Evolutionary conservation across 2,797 vertebrate genomes (phyloP).

Genomic region (Aselliscus stoliczkanus): DNA sequence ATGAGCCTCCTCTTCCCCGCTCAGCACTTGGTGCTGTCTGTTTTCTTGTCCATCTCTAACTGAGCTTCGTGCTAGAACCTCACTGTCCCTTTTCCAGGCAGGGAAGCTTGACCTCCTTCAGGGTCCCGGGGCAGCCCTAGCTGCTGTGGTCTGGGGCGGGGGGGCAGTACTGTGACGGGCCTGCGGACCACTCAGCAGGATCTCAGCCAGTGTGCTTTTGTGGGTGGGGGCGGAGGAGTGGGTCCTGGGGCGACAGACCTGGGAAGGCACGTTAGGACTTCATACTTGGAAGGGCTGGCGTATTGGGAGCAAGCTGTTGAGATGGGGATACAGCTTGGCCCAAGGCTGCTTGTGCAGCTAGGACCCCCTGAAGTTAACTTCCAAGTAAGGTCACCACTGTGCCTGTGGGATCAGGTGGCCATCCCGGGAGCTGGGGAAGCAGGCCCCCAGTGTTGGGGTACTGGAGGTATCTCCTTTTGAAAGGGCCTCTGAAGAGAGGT

Average conservation of each 20-base stretch:
- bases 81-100: background rate
- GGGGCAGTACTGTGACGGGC: background rate
- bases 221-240: background rate
- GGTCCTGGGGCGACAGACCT: background rate
- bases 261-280: background rate
- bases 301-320: background rate
- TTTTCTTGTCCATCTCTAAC: background rate
- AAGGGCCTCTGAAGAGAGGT: background rate
- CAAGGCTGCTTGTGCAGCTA: background rate
- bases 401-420: background rate
- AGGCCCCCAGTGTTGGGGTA: rapidly evolving
- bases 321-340: background rate
- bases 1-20: background rate
- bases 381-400: no score
- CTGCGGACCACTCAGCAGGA: background rate
- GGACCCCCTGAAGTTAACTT: background rate
- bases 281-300: background rate
- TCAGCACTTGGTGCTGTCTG: background rate
- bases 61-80: background rate
- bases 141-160: background rate
- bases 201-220: background rate
- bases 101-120: background rate
- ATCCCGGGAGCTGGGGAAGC: background rate
- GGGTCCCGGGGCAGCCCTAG: background rate
- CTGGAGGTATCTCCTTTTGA: background rate